Evolutionary conservation across 2,888 invertebrate genomes (phyloP), one percentile per base, ranked within the genome.

Genomic region (Maniola hyperantus): DNA sequence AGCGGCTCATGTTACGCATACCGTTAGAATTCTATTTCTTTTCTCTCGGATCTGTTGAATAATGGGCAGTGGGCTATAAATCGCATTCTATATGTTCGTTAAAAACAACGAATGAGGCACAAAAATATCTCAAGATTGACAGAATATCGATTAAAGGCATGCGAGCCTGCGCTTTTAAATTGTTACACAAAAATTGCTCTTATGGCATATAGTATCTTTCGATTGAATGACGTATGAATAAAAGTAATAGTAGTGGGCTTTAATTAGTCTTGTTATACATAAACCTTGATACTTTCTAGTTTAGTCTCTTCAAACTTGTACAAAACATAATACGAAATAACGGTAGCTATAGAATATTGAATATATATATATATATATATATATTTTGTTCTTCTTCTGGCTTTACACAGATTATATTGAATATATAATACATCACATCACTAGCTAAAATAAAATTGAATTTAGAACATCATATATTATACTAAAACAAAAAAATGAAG

Each of bases 11-110:
- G 76, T 79, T 78, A 77, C 76, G 80, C 79, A 74, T 81, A 87
- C 89, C 89, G 89, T 91, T 90, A 90, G 78, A 75, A 73, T 77
- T 76, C 68, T 73, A 79, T 75, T 75, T 69, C 72, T 75, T 76
- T 57, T 76, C 74, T 71, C 71, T 72, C 71, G 68, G 67, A 68
- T 69, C 65, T 63, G 42, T 58, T 63, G 33, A n/a, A 55, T 51
- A 57, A 63, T 51, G 60, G 20, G 15, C 10, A 57, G 60, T 51
- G 60, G 20, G 15, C 10, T 53, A 59, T 64, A 63, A 65, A 54
- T 63, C 66, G 46, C 36, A 65, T 61, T 59, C 42, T 66, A 57
- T 26, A 54, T 48, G 69, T 68, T 68, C 55, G 63, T 55, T 58
- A 13, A 39, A 26, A 26, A 54, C 39, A 46, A 18, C 10, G 11